Percentiles rank a stretch among this genome's conserved stretches.
Conservation (phyloP, 2,797 vertebrate genomes). For the Scolopax bukidnonensis region DNA sequence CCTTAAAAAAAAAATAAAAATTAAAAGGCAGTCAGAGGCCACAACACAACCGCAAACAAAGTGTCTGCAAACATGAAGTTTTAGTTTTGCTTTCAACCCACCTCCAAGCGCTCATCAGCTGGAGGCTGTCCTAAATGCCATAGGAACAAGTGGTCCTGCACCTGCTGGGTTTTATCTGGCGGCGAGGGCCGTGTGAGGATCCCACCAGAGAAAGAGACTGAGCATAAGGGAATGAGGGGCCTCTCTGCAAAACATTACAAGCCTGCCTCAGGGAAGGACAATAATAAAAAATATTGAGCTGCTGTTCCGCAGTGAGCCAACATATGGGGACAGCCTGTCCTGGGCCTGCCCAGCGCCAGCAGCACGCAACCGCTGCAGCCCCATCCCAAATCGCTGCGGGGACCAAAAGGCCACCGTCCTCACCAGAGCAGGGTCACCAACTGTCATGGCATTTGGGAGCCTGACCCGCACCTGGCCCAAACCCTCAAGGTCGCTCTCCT, state of each 20-base stretch:
- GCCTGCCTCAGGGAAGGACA: not conserved
- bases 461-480: not conserved
- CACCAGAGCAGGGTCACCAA: not conserved
- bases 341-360: not conserved
- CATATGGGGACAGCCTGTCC: conserved; percentile 40
- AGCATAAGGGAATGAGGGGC: not conserved
- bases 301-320: not conserved
- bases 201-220: not conserved
- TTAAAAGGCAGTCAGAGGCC: not conserved
- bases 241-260: not conserved
- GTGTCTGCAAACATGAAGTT: not conserved
- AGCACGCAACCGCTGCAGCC: not conserved
- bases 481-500: not conserved
- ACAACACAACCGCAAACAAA: not conserved
- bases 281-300: not conserved
- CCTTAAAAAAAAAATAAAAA: not conserved
- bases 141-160: not conserved
- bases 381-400: not conserved
- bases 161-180: not conserved
- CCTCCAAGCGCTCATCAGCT: not conserved
- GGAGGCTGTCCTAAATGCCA: not conserved
- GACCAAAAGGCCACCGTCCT: accelerated
- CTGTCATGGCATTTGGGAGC: accelerated
- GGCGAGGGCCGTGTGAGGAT: not conserved
- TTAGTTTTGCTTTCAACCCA: not conserved